phyloP scores from a whole-genome alignment of 35 echinoderm and acorn worm species.

The Patiria miniata region DNA sequence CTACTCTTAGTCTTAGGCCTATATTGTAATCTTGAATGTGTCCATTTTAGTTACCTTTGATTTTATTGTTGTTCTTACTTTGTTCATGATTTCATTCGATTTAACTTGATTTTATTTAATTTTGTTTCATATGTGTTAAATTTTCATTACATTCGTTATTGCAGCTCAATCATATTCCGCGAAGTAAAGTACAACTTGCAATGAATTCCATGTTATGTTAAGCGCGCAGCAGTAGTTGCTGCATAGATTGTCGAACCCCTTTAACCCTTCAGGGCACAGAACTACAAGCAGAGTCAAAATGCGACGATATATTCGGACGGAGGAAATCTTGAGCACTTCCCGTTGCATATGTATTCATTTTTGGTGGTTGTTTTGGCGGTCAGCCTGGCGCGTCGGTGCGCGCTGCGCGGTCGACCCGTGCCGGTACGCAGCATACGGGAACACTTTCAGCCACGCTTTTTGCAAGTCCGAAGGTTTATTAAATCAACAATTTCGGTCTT shows the following conservation, averaged over 20 bases:
- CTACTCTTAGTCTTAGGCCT: no score
- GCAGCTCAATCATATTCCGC: no score
- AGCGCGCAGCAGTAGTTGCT: background rate
- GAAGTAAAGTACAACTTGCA: no score
- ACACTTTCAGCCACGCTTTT: slow-evolving; percentile 23
- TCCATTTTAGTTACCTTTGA: no score
- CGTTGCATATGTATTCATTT: slow-evolving; percentile 23
- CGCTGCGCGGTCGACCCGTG: background rate
- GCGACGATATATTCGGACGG: background rate
- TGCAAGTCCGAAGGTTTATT: background rate
- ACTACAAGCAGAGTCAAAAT: background rate
- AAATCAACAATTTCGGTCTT: slow-evolving; percentile 31
- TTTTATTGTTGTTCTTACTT: no score
- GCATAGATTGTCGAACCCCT: background rate
- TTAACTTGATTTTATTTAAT: no score
- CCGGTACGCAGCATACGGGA: background rate
- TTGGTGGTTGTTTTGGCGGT: background rate
- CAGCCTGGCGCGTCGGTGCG: background rate
- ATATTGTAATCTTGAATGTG: no score
- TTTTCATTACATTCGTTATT: no score
- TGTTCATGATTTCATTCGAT: no score
- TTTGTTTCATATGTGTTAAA: no score
- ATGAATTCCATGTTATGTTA: no score
- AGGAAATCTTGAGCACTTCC: background rate
- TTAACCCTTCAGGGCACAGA: background rate